Base-by-base conservation (phyloP, 2,797 vertebrate species). In the Acanthis flammea region DNA sequence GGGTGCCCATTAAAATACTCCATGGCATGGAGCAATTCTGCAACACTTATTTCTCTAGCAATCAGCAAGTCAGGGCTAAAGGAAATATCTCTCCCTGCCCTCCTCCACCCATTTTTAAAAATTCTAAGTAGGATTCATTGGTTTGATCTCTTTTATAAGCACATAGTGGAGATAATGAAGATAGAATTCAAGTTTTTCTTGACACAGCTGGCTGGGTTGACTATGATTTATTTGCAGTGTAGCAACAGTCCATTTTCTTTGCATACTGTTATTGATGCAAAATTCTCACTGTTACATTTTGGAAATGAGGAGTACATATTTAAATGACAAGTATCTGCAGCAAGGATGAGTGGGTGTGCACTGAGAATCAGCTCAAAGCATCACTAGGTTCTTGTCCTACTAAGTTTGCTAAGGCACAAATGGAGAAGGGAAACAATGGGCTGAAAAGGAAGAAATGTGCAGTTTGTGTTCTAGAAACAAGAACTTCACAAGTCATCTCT, bases 61-160 rank as follows among this genome's bases (percentile, higher is more conserved):
- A 57, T 75, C 76, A 48, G 39, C 60, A 95, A 67, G 44, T 27
- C n/a, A 22, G 28, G 42, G 48, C 45, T 67, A 70, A 71, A 94
- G 68, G 25, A 33, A 4, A 15, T 45, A 19, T 16, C 1, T 53
- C 10, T 21, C 19, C 3, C 8, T 2, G 4, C 39, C 4, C 10
- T 1, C 2, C 1, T 2, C 4, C 7, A 1, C 10, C 3, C 10
- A 7, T 37, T 39, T 37, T 37, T 30, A 1, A 3, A 10, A 11
- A 47, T 47, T 6, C 6, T 4, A 51, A 35, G 35, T 47, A 71
- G 33, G 66, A 88, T 88, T 76, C n/a, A 75, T 67, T 73, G 27
- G 2, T 50, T 88, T 88, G 28, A 42, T 88, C 16, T 74, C 44
- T 86, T 76, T 68, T 60, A 31, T 51, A 79, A 80, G 35, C 22